A percentile compares a stretch with the other conserved stretches of the same genome.
These are phyloP conservation scores for Nipponacmea schrenckii DNA, from an alignment of 2,888 invertebrate species.

Conservation along the genomic window DNA sequence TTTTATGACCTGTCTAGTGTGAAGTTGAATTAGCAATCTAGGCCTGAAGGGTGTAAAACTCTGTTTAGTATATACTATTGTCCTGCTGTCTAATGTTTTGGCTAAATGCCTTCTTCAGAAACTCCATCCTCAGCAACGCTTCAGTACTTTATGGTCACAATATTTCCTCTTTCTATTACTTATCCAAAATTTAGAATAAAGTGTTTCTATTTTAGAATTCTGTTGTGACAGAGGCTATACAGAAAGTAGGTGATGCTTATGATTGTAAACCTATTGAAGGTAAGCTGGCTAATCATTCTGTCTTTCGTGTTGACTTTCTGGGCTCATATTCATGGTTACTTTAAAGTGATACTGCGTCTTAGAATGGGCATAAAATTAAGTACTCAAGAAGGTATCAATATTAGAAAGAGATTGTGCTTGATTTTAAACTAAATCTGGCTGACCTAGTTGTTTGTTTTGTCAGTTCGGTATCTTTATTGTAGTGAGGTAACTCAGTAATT, in stretches of 20 bases:
- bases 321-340: too few species aligned
- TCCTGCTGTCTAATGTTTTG: too few species aligned
- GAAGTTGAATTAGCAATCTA: background rate
- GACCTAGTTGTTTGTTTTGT: background rate
- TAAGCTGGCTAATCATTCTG: constrained; percentile 67
- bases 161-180: too few species aligned
- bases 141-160: too few species aligned
- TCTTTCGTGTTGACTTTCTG: background rate
- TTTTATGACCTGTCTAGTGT: background rate
- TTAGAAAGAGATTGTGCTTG: background rate
- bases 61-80: too few species aligned
- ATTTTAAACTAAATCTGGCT: background rate
- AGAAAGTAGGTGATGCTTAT: constrained; percentile 90
- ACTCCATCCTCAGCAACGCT: too few species aligned
- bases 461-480: too few species aligned
- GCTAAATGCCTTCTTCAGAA: too few species aligned
- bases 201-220: constrained; percentile 77
- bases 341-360: too few species aligned
- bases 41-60: too few species aligned
- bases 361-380: background rate
- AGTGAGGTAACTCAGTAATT: too few species aligned
- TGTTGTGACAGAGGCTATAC: constrained; percentile 89
- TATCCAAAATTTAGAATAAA: background rate
- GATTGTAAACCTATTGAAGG: constrained; percentile 98
- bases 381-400: background rate